These are phyloP conservation scores for Lochmaea crataegi DNA, from an alignment of 2,888 invertebrate genomes.

Conservation along the genomic window DNA sequence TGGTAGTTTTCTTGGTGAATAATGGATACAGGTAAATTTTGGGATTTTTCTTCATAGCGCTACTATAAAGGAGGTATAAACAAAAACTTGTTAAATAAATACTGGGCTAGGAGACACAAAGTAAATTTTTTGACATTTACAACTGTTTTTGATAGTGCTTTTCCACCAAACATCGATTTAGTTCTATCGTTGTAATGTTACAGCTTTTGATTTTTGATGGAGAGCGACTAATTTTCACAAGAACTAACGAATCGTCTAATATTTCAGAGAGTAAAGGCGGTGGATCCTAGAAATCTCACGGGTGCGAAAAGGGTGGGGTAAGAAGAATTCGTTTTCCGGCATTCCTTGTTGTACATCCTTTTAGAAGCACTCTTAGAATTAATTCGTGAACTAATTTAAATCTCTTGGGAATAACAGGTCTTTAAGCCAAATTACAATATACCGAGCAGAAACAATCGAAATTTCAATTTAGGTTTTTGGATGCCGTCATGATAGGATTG, in stretches of 20 bases:
- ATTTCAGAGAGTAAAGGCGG: background rate
- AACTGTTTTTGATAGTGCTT: too few relatives aligned
- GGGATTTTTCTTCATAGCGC: background rate
- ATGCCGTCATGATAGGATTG: background rate
- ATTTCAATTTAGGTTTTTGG: constrained; percentile 16
- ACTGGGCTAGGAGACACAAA: too few relatives aligned
- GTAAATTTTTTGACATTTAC: too few relatives aligned
- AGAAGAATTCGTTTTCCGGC: constrained; percentile 4
- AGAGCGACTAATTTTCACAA: too few relatives aligned
- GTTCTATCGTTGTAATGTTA: too few relatives aligned
- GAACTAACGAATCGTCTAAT: background rate
- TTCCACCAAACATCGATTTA: too few relatives aligned
- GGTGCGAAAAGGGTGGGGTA: too few relatives aligned
- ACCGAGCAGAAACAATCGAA: constrained; percentile 11
- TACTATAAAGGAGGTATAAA: background rate
- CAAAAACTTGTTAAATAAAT: too few relatives aligned
- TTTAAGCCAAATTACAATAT: constrained; percentile 24
- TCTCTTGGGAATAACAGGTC: constrained; percentile 11
- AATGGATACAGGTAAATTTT: constrained; percentile 3
- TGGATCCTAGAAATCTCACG: too few relatives aligned
- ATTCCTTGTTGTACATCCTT: constrained; percentile 14
- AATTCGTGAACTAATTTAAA: constrained; percentile 25
- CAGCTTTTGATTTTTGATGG: too few relatives aligned
- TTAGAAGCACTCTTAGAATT: constrained; percentile 18
- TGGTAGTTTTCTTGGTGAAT: constrained; percentile 2